phyloP scores from a whole-genome alignment of 2,797 vertebrate species.

The Phaenicophaeus curvirostris region DNA sequence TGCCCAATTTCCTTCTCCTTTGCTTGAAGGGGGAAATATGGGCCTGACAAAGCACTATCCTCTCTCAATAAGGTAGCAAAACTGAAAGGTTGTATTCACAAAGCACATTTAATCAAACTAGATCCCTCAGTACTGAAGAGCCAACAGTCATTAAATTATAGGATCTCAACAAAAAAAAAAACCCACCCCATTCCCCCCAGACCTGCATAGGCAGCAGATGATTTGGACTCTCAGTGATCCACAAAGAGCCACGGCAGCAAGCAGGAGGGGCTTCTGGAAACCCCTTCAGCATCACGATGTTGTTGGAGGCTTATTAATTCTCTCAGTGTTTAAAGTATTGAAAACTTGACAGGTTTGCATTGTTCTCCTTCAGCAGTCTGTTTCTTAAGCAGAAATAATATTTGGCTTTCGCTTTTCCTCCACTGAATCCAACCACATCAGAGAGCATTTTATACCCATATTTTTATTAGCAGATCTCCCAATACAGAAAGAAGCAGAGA shows the following conservation, averaged over 20 bases:
- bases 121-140: neutral
- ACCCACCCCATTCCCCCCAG: neutral
- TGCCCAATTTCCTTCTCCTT: neutral
- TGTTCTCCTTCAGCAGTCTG: neutral
- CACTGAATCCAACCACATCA: neutral
- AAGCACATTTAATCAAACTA: neutral
- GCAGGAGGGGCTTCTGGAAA: neutral
- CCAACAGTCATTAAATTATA: neutral
- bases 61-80: neutral
- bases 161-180: neutral
- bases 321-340: neutral
- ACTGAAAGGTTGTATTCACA: neutral
- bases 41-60: neutral
- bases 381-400: neutral
- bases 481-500: neutral
- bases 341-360: neutral
- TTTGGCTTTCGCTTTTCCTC: neutral
- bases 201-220: neutral
- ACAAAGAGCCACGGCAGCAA: fast-evolving
- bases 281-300: neutral
- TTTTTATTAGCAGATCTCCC: neutral
- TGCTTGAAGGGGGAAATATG: fast-evolving
- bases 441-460: neutral
- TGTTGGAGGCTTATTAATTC: neutral
- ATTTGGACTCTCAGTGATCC: neutral